Evolutionary conservation across 2,113 vertebrate species (phyloP).

Genomic region (Smithornis capensis): DNA sequence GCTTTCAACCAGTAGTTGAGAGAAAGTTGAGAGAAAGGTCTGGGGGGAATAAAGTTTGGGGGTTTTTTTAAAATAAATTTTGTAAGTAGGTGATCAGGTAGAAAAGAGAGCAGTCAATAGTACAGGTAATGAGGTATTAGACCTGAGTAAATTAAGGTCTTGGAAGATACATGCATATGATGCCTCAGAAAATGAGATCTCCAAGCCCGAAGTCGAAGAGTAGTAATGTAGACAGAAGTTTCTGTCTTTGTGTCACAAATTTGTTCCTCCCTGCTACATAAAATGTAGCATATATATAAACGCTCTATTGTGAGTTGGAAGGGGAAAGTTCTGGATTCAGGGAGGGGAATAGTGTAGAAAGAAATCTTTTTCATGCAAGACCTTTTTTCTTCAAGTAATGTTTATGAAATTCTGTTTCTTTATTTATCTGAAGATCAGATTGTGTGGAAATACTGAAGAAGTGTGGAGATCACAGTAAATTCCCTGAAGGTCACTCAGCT

Average conservation of each 20-base stretch:
- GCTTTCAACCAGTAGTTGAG: not conserved
- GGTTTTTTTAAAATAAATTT: not conserved
- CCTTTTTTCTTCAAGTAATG: not conserved
- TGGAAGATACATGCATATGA: not conserved
- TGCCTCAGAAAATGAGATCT: not conserved
- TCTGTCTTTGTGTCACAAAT: not conserved
- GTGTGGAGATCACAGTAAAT: conserved; percentile 90
- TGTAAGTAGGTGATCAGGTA: not conserved
- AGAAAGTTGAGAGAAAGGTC: not conserved
- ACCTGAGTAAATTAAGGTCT: not conserved
- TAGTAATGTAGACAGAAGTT: not conserved
- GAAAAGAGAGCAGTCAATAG: not conserved
- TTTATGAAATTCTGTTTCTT: not conserved
- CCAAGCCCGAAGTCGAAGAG: not conserved
- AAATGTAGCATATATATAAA: not conserved
- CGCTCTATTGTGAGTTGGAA: not conserved
- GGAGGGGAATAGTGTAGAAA: not conserved
- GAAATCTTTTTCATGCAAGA: not conserved
- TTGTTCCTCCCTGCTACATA: not conserved
- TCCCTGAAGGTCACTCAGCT: conserved; percentile 89
- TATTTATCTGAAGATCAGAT: conserved; percentile 85
- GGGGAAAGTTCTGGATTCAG: not conserved
- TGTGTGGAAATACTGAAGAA: conserved; percentile 96
- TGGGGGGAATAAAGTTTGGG: not conserved
- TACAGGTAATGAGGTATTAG: not conserved